A percentile compares a stretch with the other conserved stretches of the same genome.
Evolutionary conservation across 2,113 vertebrate species (phyloP).

Genomic region (Ciconia stormi): DNA sequence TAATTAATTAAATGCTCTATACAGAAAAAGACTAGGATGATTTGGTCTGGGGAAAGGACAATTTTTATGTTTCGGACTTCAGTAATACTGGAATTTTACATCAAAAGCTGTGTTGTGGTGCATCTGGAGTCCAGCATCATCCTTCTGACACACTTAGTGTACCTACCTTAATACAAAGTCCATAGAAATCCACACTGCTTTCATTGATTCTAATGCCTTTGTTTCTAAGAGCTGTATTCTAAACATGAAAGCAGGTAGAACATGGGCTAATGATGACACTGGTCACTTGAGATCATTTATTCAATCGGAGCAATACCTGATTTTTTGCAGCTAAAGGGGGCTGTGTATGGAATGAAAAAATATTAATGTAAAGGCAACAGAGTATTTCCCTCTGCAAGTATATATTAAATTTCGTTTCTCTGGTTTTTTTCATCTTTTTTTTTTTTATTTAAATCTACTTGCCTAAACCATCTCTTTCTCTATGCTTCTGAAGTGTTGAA

Average conservation of each 20-base stretch:
- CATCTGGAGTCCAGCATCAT: background rate
- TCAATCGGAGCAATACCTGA: background rate
- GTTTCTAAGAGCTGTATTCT: background rate
- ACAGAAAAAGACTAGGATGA: background rate
- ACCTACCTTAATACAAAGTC: background rate
- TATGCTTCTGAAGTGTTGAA: background rate
- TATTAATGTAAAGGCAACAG: background rate
- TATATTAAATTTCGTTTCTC: background rate
- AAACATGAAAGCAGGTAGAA: background rate
- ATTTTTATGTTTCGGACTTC: background rate
- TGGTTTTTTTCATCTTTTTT: background rate
- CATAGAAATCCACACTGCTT: background rate
- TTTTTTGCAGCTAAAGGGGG: background rate
- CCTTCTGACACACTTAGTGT: rapidly evolving
- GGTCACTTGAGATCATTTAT: background rate
- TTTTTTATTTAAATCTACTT: background rate
- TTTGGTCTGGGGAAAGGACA: background rate
- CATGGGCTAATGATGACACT: background rate
- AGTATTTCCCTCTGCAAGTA: background rate
- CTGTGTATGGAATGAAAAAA: background rate
- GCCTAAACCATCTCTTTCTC: background rate
- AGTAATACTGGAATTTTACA: background rate
- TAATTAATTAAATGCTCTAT: background rate
- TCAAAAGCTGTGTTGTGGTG: background rate
- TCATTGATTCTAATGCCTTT: background rate